These are phyloP conservation scores for Larimichthys crocea DNA, from an alignment of 2,113 vertebrate species.

Conservation along the genomic window DNA sequence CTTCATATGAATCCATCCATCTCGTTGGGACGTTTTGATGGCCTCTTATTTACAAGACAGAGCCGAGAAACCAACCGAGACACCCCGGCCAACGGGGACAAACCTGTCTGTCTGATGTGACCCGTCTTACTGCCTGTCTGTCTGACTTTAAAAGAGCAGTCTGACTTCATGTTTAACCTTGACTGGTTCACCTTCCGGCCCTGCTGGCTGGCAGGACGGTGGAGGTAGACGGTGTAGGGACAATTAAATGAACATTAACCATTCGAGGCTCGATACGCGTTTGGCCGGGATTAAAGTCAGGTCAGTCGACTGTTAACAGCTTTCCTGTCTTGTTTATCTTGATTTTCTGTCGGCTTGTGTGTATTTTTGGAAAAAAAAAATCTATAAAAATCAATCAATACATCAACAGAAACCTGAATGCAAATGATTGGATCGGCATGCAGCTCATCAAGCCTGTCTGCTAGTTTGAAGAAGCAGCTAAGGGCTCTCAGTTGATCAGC, in stretches of 20 bases:
- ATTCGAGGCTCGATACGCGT: not conserved
- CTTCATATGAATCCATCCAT: conserved; percentile 35
- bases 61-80: conserved; percentile 25
- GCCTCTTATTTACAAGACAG: not conserved
- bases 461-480: too few species aligned
- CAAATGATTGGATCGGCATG: not conserved
- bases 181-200: not conserved
- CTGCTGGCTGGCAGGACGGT: too few species aligned
- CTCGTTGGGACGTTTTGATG: conserved; percentile 23
- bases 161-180: not conserved
- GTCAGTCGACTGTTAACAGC: not conserved
- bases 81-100: not conserved
- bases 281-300: not conserved
- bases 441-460: not conserved
- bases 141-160: not conserved
- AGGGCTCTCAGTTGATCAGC: too few species aligned
- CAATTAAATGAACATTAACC: not conserved
- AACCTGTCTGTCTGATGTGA: not conserved
- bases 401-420: not conserved
- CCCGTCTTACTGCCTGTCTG: not conserved
- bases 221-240: not conserved
- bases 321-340: not conserved
- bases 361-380: not conserved
- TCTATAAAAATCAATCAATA: not conserved
- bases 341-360: not conserved